Evolutionary conservation across 2,113 vertebrate genomes (phyloP).

Genomic region (Lycocorax pyrrhopterus): DNA sequence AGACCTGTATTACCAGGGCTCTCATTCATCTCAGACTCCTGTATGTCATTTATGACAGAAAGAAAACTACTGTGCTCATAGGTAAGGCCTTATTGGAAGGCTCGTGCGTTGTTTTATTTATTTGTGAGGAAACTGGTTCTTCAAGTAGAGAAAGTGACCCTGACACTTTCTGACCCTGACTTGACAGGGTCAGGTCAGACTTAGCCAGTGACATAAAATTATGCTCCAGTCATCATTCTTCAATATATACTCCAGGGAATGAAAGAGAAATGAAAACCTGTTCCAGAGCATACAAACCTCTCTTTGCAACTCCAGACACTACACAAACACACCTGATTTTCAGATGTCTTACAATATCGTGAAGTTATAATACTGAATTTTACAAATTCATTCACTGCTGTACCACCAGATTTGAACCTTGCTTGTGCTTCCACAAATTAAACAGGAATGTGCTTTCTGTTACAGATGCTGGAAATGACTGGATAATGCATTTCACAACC

Average conservation of each 20-base stretch:
- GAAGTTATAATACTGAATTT: not conserved
- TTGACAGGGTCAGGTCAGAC: slow-evolving; percentile 3
- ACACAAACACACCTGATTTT: not conserved
- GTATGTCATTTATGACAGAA: not conserved
- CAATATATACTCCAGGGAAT: not conserved
- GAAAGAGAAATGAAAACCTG: not conserved
- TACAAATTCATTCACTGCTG: not conserved
- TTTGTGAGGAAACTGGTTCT: not conserved
- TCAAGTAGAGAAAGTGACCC: not conserved
- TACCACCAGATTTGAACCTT: not conserved
- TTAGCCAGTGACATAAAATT: not conserved
- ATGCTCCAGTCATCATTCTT: not conserved
- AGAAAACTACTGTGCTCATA: not conserved
- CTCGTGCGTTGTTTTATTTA: not conserved
- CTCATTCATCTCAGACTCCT: not conserved
- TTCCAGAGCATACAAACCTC: not conserved
- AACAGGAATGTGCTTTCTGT: not conserved
- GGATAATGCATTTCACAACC: slow-evolving; percentile 44
- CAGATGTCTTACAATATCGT: not conserved
- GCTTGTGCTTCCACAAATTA: not conserved
- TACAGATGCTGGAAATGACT: slow-evolving; percentile 41
- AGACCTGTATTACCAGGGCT: not conserved
- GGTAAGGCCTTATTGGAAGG: not conserved
- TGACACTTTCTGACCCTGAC: not conserved
- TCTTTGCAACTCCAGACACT: not conserved